Base-by-base conservation (phyloP, 1,140 invertebrate species). In the Lysiphlebus fabarum region DNA sequence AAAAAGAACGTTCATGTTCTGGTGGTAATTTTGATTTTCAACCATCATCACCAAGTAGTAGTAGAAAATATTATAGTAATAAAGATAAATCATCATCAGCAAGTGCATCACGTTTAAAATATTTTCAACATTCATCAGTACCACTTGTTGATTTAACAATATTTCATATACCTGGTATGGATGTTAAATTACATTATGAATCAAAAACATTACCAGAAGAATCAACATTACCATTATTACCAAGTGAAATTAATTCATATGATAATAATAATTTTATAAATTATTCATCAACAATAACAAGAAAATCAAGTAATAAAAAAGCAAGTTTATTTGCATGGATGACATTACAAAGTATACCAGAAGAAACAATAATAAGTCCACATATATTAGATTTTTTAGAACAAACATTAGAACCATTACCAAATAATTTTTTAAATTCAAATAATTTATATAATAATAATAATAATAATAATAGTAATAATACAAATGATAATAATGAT, bases 251-350 rank as follows among this genome's bases (percentile, higher is more conserved):
- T 26, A 26, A 69, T 50, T 69, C 73, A 7, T 58, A 70, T 4
- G 70, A 76, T 12, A 67, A 68, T 60, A 72, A 54, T 42, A 4
- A 71, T 33, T 62, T 73, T 1, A 74, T 71, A 60, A 65, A 73
- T 56, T 66, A 70, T 56, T 64, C 72, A 12, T 60, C 63, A 8
- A 72, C 65, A 2, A 44, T 67, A 1, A 42, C 76, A 0, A 81
- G 82, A 59, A 87, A 88, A 64, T 75, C 83, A 42, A 86, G 85
- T 54, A 87, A 86, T 0, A 98, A 98, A 74, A 94, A 95, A 64
- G 96, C 94, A 3, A 91, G 91, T 49, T 80, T 98, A 1, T 96
- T 96, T 77, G 93, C 94, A 11, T 98, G 94, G 95, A 90, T 95
- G 79, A 96, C 93, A 2, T 77, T 98, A 34, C 94, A 98, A 73